Conservation (phyloP, 2,888 invertebrate genomes). For the Trypoxylon attenuatum region DNA sequence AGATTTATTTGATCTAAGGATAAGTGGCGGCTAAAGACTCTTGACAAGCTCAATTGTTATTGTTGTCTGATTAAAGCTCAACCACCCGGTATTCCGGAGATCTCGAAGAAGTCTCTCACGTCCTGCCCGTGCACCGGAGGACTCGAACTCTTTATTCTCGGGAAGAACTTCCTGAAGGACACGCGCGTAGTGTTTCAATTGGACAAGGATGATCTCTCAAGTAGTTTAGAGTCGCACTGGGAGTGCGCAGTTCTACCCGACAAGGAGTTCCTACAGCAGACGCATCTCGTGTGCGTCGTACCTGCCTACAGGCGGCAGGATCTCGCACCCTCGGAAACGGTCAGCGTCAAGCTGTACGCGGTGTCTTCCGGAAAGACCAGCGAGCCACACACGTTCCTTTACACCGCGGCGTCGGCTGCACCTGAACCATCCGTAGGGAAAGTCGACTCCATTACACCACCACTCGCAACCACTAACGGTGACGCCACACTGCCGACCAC, state of each 20-base stretch:
- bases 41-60: background rate
- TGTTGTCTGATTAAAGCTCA: slow-evolving; percentile 79
- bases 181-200: slow-evolving; percentile 88
- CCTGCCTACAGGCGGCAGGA: slow-evolving; percentile 85
- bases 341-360: slow-evolving; percentile 85
- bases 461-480: slow-evolving; percentile 69
- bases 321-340: slow-evolving; percentile 79
- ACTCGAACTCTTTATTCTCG: slow-evolving; percentile 89
- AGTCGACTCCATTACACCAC: slow-evolving; percentile 58
- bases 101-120: slow-evolving; percentile 90
- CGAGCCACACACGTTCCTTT: slow-evolving; percentile 89
- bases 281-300: slow-evolving; percentile 90
- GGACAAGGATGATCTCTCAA: slow-evolving; percentile 74
- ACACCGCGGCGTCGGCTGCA: slow-evolving; percentile 76
- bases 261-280: slow-evolving; percentile 92
- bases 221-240: slow-evolving; percentile 80
- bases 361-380: slow-evolving; percentile 90
- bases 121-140: slow-evolving; percentile 88
- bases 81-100: slow-evolving; percentile 94
- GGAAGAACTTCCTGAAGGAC: slow-evolving; percentile 94
- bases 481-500: slow-evolving; percentile 55
- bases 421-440: slow-evolving; percentile 67
- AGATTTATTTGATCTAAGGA: background rate
- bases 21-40: too few species aligned
- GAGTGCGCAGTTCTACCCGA: slow-evolving; percentile 89